A percentile compares a stretch with the other conserved stretches of the same genome.
phyloP scores from a whole-genome alignment of 2,888 invertebrate genomes.

The Brenthis hecate region DNA sequence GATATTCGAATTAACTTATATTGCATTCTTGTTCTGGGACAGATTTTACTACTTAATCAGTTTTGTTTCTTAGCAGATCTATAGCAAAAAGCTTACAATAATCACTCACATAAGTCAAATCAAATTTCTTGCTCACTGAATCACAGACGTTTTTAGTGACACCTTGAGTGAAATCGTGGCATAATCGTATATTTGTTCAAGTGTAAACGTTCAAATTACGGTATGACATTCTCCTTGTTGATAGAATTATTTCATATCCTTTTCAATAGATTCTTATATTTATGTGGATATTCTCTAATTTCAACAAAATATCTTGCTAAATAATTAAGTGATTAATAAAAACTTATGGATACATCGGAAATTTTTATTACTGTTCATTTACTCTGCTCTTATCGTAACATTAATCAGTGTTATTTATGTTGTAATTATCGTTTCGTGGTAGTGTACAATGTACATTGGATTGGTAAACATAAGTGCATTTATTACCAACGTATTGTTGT shows the following conservation, averaged over 20 bases:
- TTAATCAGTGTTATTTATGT: slow-evolving; percentile 45
- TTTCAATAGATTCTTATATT: no score
- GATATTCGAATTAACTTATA: slow-evolving; percentile 41
- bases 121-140: no score
- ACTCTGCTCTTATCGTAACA: slow-evolving; percentile 42
- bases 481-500: slow-evolving; percentile 36
- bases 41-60: neutral
- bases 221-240: neutral
- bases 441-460: slow-evolving; percentile 38
- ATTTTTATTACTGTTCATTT: slow-evolving; percentile 42
- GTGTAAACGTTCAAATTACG: neutral
- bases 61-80: neutral
- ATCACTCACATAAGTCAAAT: no score
- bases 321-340: slow-evolving; percentile 32
- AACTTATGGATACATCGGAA: slow-evolving; percentile 37
- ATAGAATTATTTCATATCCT: no score
- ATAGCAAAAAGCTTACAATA: no score
- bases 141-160: no score
- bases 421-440: slow-evolving; percentile 44
- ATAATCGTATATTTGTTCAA: neutral
- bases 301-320: slow-evolving; percentile 8
- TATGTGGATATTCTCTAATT: no score
- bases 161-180: no score
- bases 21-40: slow-evolving; percentile 12
- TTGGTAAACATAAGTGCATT: slow-evolving; percentile 41